Base-by-base conservation (phyloP, 1,140 invertebrate species). In the Nasonia vitripennis region DNA sequence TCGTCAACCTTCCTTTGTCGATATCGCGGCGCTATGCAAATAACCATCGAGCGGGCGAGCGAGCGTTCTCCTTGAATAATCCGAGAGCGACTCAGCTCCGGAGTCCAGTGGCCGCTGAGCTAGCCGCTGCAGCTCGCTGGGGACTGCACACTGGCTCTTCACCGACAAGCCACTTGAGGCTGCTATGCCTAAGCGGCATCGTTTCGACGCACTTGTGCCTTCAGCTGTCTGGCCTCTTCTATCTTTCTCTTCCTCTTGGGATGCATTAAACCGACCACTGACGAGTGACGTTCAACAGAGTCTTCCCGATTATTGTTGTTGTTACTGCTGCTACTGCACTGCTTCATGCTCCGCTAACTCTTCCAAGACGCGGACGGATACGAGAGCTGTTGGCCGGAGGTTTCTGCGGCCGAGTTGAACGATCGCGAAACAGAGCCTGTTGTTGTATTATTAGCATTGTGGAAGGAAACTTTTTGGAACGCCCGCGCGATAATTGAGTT, bases 21-120 rank as follows among this genome's bases (percentile, higher is more conserved):
- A 89, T 88, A 89, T 86, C 81, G 86, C 74, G 86, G 88, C 81
- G 86, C 81, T 89, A 90, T 91, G 90, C 89, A 90, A 91, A 91
- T 90, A 85, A 87, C 81, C 71, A 81, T 81, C 68, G 73, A 51
- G 27, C 51, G 23, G 34, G 68, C 51, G 11, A 51, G 68, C 23
- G 7, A 31, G 17, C 80, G 7, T 82, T 75, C 70, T 62, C 71
- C 71, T 82, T 82, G 81, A 82, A 82, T 75, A 82, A 75, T 82
- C 71, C 81, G 51, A 27, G 68, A 48, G 79, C 41, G 80, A 55
- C 55, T 62, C 17, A 62, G 55, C 55, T 62, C 12, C 12, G 1
- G 55, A 62, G 55, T 62, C 55, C 55, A 62, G 55, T 62, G 14
- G 48, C 14, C 14, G 51, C 37, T 71, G 51, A 75, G 74, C 62